Conservation (phyloP, 2,797 vertebrate species). For the Vultur gryphus region DNA sequence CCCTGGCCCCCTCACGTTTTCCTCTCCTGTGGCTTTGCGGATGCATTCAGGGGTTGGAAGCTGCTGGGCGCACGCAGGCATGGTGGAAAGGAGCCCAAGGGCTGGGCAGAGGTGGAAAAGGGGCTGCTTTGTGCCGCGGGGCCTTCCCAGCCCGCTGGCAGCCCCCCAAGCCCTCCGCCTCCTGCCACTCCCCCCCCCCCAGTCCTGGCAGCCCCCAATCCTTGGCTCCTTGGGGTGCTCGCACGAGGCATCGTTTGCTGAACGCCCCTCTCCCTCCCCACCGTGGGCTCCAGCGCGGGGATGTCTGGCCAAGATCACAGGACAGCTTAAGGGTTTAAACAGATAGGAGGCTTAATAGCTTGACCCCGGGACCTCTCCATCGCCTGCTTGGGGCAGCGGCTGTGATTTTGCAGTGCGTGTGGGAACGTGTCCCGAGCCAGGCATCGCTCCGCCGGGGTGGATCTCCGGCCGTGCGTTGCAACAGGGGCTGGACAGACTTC, state of each 20-base stretch:
- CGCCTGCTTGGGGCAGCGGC: background rate
- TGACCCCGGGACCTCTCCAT: background rate
- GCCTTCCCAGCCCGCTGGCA: background rate
- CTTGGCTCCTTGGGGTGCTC: background rate
- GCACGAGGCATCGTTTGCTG: background rate
- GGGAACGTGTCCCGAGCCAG: background rate
- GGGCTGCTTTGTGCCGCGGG: background rate
- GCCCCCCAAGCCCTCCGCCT: background rate
- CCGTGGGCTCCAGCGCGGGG: background rate
- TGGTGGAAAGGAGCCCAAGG: background rate
- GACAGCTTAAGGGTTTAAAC: background rate
- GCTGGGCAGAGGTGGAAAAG: background rate
- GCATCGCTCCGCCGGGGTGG: background rate
- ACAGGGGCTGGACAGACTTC: background rate
- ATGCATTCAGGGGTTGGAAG: background rate
- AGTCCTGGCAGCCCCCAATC: background rate
- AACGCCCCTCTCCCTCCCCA: background rate
- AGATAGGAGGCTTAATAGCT: background rate
- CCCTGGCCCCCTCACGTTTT: background rate
- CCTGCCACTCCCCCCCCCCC: background rate
- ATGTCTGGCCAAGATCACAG: background rate
- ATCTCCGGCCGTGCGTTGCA: fast-evolving
- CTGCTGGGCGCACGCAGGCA: background rate
- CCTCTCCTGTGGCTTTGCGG: background rate
- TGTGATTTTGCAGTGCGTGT: background rate